Evolutionary conservation across 2,797 vertebrate genomes (phyloP), one percentile per base, ranked within the genome.

Genomic region (Labroides dimidiatus): DNA sequence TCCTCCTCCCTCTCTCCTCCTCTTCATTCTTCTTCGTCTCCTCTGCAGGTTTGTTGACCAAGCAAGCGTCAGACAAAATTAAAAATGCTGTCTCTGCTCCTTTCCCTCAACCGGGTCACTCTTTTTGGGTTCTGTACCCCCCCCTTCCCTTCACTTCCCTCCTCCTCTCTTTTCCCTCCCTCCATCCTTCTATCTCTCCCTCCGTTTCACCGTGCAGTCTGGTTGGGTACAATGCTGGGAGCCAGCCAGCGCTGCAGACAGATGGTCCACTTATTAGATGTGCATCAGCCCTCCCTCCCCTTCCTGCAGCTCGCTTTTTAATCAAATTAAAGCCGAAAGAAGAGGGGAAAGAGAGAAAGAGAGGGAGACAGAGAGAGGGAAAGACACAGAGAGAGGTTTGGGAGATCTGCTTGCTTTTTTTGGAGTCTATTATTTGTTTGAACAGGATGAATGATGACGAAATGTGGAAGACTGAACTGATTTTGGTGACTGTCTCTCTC

Each of bases 241-340:
- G 95, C 92, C 89, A 93, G 96, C 96, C 96, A 97, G 95, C 93
- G 91, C 95, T 92, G 93, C 93, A 96, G 96, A 96, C 96, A 97
- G 96, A 97, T 97, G 96, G 96, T 95, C 93, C 94, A 96, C 96
- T 97, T 96, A 97, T 97, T 97, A 97, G 96, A 96, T 97, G 96
- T 96, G 96, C 96, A 96, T 96, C 95, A 95, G 84, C 77, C 89
- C 95, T 80, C 95, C 94, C 95, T 95, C 95, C 95, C 94, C 95
- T 96, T 96, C 96, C 95, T 96, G 96, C 95, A 95, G 96, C 95
- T 96, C 95, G 94, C 96, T 95, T 96, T 97, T 96, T 97, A 97
- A 98, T 96, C 96, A 97, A 96, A 96, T 97, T 96, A 96, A 95
- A 96, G 94, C 93, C 93, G 93, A 96, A 91, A 96, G 78, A 82